These are phyloP conservation scores for Oenanthe melanoleuca DNA, from an alignment of 2,113 vertebrate species.

Conservation along the genomic window DNA sequence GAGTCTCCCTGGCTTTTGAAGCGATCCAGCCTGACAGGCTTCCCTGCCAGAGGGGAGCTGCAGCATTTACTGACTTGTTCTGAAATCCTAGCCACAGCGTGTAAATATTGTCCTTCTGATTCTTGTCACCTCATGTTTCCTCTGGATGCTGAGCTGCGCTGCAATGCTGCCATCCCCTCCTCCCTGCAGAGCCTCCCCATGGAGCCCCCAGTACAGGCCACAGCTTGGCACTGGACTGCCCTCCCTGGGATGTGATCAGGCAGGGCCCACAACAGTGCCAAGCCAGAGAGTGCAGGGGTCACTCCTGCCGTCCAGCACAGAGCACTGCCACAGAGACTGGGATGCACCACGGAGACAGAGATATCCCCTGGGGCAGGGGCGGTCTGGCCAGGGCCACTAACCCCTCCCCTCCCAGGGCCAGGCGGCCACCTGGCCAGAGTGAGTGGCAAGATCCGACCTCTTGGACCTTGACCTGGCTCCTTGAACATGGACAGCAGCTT, in stretches of 20 bases:
- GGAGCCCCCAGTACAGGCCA: fast-evolving
- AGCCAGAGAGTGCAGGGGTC: background rate
- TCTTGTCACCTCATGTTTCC: constrained; percentile 69
- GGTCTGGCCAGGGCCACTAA: background rate
- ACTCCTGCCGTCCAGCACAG: background rate
- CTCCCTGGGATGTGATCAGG: fast-evolving
- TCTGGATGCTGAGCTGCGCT: background rate
- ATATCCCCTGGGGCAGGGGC: fast-evolving
- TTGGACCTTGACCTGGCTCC: background rate
- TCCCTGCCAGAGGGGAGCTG: constrained; percentile 24
- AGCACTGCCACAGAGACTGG: background rate
- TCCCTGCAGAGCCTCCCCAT: background rate
- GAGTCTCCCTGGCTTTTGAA: constrained; percentile 48
- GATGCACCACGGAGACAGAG: fast-evolving
- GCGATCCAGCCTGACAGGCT: constrained; percentile 69
- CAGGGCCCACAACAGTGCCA: background rate
- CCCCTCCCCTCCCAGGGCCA: background rate
- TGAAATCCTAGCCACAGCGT: background rate
- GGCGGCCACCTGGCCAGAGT: background rate
- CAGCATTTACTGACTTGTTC: constrained; percentile 55
- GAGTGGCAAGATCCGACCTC: background rate
- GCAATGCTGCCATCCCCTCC: background rate
- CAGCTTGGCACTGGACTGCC: background rate
- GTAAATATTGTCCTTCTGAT: constrained; percentile 73
- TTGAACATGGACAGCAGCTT: background rate